These are phyloP conservation scores for Trissolcus brochymenae DNA, from an alignment of 2,888 invertebrate genomes.

Conservation along the genomic window DNA sequence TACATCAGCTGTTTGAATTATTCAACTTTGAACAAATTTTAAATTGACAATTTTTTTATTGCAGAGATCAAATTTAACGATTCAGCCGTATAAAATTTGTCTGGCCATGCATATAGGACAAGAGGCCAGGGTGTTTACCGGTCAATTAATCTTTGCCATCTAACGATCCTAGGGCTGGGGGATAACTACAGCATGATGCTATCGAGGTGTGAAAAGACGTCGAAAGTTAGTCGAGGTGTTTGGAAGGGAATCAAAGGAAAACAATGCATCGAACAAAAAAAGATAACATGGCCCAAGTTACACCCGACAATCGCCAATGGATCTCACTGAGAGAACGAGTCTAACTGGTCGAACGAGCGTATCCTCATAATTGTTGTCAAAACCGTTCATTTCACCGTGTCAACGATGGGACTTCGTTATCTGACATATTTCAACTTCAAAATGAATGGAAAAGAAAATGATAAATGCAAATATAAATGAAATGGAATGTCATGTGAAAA, in stretches of 20 bases:
- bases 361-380: constrained; percentile 59
- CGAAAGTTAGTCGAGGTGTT: constrained; percentile 48
- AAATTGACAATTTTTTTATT: no score
- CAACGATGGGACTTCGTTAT: constrained; percentile 31
- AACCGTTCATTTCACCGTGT: constrained; percentile 51
- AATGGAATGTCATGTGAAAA: no score
- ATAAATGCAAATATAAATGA: no score
- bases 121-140: constrained; percentile 27
- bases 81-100: constrained; percentile 10
- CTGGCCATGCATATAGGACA: constrained; percentile 11
- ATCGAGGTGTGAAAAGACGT: constrained; percentile 62
- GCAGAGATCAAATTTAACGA: no score
- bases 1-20: no score
- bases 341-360: constrained; percentile 58
- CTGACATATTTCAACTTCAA: neutral
- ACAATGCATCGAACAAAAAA: constrained; percentile 43
- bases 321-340: constrained; percentile 52
- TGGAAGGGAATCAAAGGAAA: constrained; percentile 50
- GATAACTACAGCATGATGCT: constrained; percentile 28
- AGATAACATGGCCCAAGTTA: constrained; percentile 15
- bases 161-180: constrained; percentile 31
- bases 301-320: constrained; percentile 27
- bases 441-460: constrained; percentile 19
- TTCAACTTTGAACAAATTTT: neutral
- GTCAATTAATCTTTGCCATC: constrained; percentile 53